phyloP scores from a whole-genome alignment of 2,888 invertebrate species.

The Drosophila yooni region DNA sequence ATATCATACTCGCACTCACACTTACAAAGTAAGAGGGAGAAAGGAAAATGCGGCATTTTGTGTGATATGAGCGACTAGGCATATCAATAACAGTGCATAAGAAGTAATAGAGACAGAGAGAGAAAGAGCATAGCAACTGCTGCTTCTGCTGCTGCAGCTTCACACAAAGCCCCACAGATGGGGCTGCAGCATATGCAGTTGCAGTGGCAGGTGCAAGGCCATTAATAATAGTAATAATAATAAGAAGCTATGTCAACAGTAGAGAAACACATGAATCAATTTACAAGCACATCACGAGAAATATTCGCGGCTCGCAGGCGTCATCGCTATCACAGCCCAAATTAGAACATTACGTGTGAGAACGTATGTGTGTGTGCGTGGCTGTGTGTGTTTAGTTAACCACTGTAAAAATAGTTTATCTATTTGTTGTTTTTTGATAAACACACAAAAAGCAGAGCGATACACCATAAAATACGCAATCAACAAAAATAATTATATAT shows the following conservation, averaged over 20 bases:
- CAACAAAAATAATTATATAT: constrained; percentile 7
- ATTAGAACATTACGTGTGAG: constrained; percentile 66
- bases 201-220: constrained; percentile 41
- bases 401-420: constrained; percentile 48
- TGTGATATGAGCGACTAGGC: constrained; percentile 55
- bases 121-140: not conserved
- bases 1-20: constrained; percentile 39
- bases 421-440: constrained; percentile 45
- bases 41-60: constrained; percentile 28
- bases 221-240: constrained; percentile 6
- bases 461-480: constrained; percentile 23
- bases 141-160: constrained; percentile 24
- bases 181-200: constrained; percentile 26
- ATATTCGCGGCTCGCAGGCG: constrained; percentile 17
- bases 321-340: constrained; percentile 52
- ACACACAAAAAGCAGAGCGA: constrained; percentile 28
- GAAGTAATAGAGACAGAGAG: constrained; percentile 1
- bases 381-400: constrained; percentile 16
- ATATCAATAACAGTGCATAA: constrained; percentile 46
- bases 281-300: constrained; percentile 7
- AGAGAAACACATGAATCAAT: constrained; percentile 5
- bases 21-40: not conserved
- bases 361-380: not conserved
- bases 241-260: constrained; percentile 23
- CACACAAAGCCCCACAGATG: constrained; percentile 18